These are phyloP conservation scores for Cariama cristata DNA, from an alignment of 2,113 vertebrate genomes.

Conservation along the genomic window DNA sequence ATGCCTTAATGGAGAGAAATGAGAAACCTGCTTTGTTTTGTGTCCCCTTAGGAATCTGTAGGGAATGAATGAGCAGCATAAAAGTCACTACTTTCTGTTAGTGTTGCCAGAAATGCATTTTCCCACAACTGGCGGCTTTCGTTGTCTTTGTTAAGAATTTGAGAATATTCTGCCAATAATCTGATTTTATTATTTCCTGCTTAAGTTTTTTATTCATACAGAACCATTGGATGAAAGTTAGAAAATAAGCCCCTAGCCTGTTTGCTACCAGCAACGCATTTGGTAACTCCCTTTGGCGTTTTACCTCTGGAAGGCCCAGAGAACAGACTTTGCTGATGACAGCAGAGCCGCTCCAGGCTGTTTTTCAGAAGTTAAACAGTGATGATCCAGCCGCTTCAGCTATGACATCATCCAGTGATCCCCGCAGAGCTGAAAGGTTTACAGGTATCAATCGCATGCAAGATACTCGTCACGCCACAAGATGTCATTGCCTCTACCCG, in stretches of 20 bases:
- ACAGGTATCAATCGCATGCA: not conserved
- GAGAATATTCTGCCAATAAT: not conserved
- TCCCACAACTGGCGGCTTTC: rapidly evolving
- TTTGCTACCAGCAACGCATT: rapidly evolving
- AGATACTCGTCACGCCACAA: not conserved
- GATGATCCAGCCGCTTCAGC: not conserved
- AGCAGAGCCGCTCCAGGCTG: not conserved
- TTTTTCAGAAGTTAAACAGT: too few species aligned
- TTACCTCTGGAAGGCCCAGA: rapidly evolving
- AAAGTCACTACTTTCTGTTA: not conserved
- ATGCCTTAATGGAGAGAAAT: not conserved
- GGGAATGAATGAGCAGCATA: rapidly evolving
- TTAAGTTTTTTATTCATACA: not conserved
- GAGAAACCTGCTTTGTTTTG: not conserved
- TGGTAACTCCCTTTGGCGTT: rapidly evolving
- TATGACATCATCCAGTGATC: not conserved
- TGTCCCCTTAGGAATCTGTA: too few species aligned
- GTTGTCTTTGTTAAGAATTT: not conserved
- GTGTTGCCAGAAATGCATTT: rapidly evolving
- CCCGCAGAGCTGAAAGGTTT: not conserved
- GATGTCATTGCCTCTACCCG: not conserved
- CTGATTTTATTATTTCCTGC: not conserved
- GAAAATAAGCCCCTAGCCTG: too few species aligned
- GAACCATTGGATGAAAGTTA: too few species aligned
- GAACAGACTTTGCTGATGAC: rapidly evolving